These are phyloP conservation scores for Cephalopachus bancanus DNA, from an alignment of 2,797 vertebrate species.

Conservation along the genomic window DNA sequence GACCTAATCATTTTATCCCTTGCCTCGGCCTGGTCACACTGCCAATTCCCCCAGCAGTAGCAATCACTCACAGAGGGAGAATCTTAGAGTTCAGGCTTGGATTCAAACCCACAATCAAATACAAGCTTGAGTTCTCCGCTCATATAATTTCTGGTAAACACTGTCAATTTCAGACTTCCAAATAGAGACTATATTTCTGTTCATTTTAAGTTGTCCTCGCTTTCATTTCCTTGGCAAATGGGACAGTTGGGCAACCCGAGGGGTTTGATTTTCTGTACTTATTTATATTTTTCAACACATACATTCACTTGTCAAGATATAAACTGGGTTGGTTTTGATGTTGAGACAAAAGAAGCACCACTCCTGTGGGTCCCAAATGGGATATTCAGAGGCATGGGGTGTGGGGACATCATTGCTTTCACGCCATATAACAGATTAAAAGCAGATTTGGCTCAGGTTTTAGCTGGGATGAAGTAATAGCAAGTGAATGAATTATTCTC, in stretches of 20 bases:
- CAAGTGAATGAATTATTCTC: constrained; percentile 61
- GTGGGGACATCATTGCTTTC: background rate
- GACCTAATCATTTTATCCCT: constrained; percentile 82
- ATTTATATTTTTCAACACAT: constrained; percentile 56
- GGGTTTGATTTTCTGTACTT: constrained; percentile 71
- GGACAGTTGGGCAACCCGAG: constrained; percentile 53
- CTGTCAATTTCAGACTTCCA: constrained; percentile 80
- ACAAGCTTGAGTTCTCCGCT: constrained; percentile 60
- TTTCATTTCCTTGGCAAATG: constrained; percentile 79
- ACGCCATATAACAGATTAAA: constrained; percentile 34
- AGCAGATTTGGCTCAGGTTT: background rate
- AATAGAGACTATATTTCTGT: constrained; percentile 76
- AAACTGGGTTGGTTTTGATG: constrained; percentile 64
- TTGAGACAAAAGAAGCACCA: constrained; percentile 67
- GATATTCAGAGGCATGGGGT: background rate
- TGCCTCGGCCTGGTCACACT: constrained; percentile 72
- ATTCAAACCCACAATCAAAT: constrained; percentile 83
- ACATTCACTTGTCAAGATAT: constrained; percentile 52
- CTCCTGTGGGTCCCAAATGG: background rate
- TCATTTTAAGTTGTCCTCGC: constrained; percentile 73
- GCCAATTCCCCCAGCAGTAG: constrained; percentile 79
- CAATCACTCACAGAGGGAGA: constrained; percentile 77
- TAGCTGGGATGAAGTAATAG: constrained; percentile 7
- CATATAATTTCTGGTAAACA: constrained; percentile 84
- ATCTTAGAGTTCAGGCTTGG: constrained; percentile 75